Conservation (phyloP, 2,888 invertebrate genomes). For the Napeogenes inachia region DNA sequence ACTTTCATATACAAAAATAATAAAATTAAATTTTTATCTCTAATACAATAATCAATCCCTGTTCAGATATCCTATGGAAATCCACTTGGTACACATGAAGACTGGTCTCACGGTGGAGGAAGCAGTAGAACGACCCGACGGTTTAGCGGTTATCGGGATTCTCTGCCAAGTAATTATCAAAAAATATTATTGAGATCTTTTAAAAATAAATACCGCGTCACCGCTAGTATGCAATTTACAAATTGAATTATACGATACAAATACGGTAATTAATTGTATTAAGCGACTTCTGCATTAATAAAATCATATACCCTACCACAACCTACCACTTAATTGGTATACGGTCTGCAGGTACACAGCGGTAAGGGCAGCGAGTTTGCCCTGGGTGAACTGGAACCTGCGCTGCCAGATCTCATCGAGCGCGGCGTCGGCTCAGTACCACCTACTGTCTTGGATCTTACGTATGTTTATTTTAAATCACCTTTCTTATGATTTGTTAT, state of each 20-base stretch:
- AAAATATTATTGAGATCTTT: neutral
- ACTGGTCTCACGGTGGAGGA: constrained; percentile 50
- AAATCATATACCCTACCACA: no score
- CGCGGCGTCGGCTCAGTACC: constrained; percentile 32
- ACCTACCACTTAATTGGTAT: neutral
- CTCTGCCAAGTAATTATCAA: constrained; percentile 48
- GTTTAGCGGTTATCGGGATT: constrained; percentile 57
- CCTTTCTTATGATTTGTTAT: no score
- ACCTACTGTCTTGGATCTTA: constrained; percentile 44
- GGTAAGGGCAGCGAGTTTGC: constrained; percentile 40
- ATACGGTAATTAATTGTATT: no score
- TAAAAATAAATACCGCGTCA: constrained; percentile 1
- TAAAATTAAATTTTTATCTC: neutral
- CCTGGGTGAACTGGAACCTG: constrained; percentile 46
- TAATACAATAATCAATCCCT: neutral
- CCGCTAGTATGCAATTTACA: no score
- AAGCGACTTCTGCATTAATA: no score
- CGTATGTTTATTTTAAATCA: constrained; percentile 42
- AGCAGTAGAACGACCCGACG: constrained; percentile 52
- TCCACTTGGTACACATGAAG: constrained; percentile 66
- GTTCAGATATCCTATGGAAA: constrained; percentile 63
- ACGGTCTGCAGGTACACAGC: constrained; percentile 39
- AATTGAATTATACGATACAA: no score
- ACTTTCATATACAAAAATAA: neutral
- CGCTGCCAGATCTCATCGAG: constrained; percentile 41